Evolutionary conservation across 1,140 invertebrate genomes (phyloP), one percentile per base, ranked within the genome.

Genomic region (Limonius californicus): DNA sequence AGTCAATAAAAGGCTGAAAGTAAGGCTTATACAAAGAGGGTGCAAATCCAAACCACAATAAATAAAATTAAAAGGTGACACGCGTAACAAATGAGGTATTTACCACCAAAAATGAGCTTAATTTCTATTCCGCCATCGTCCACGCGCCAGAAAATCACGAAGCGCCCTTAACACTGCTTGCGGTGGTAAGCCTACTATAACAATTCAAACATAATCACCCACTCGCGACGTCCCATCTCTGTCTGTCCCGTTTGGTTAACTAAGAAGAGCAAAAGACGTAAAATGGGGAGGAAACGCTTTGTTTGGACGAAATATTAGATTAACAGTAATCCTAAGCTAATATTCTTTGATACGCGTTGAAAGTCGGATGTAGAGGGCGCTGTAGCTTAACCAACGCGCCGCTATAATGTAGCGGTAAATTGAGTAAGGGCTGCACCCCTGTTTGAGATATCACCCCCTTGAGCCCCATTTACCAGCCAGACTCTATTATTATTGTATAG

Each of bases 401-500:
- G 64, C 70, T 73, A 75, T 77, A 77, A 77, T 77, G 75, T 77
- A 68, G 75, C 75, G 75, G 72, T 74, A 77, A 77, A 77, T 77
- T 77, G 75, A 70, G 73, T 73, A 50, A 69, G 70, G 70, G 61
- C 63, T 57, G 57, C 57, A 50, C 58, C 68, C 59, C 68, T 63
- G 57, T 62, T 67, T 74, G 74, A 75, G 70, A 68, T 76, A 76
- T 77, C 72, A 74, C 73, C 69, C 75, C 75, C 75, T 50, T 54
- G 74, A 72, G 75, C 67, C 72, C 73, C 75, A 75, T 77, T 75
- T 72, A 70, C 66, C 72, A 70, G 70, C 64, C 72, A 70, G 70
- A 73, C 74, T 76, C 75, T 77, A 77, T 77, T 77, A 77, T 77
- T 77, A 76, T 77, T 76, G 75, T 73, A 76, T 75, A 73, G 75